Percentiles rank a stretch among this genome's conserved stretches.
Evolutionary conservation across 2,888 invertebrate genomes (phyloP).

Genomic region (Ectropis crepuscularia): DNA sequence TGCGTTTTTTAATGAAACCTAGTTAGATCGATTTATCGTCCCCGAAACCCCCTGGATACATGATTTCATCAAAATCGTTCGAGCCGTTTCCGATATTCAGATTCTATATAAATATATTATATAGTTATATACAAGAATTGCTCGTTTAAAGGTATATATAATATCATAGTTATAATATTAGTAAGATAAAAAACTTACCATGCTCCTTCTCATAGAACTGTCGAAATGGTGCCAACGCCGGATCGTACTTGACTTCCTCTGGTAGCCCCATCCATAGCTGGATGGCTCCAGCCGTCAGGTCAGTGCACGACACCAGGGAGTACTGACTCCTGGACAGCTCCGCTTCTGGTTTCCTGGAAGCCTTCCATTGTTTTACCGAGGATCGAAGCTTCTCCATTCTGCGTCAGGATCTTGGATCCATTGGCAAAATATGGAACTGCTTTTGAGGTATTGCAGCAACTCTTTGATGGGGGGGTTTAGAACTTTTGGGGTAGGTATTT

Average conservation of each 20-base stretch:
- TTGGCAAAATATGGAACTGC: neutral
- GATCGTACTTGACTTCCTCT: conserved; percentile 87
- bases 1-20: too few species aligned
- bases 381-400: conserved; percentile 62
- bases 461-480: neutral
- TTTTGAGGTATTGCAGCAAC: neutral
- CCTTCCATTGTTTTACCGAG: conserved; percentile 63
- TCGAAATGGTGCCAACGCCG: conserved; percentile 85
- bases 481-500: neutral
- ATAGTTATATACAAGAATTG: too few species aligned
- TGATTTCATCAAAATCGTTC: too few species aligned
- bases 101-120: too few species aligned
- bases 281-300: conserved; percentile 84
- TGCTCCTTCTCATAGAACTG: conserved; percentile 80
- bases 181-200: conserved; percentile 56
- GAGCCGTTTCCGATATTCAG: too few species aligned
- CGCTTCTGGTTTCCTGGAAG: conserved; percentile 66
- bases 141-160: too few species aligned
- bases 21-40: too few species aligned
- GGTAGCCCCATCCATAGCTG: conserved; percentile 88
- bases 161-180: too few species aligned
- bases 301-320: conserved; percentile 77
- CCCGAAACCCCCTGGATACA: too few species aligned
- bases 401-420: conserved; percentile 20
- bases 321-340: conserved; percentile 79